Evolutionary conservation across 2,888 invertebrate genomes (phyloP).

Genomic region (Selenia dentaria): DNA sequence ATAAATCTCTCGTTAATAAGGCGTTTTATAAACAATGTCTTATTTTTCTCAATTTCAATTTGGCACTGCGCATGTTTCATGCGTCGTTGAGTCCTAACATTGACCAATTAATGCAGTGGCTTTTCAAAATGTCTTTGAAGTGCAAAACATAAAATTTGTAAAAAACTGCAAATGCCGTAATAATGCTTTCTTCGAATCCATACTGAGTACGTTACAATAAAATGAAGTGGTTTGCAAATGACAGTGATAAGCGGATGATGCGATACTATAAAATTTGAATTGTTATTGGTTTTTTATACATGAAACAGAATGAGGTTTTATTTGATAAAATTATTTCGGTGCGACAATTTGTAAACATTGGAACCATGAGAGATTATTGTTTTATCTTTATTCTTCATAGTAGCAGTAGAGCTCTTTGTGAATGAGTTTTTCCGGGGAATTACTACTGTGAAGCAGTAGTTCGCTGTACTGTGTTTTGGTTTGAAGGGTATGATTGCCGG

Average conservation of each 20-base stretch:
- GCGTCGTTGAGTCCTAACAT: constrained; percentile 54
- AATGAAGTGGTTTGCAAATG: constrained; percentile 6
- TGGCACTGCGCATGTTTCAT: constrained; percentile 57
- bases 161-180: constrained; percentile 43
- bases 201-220: constrained; percentile 21
- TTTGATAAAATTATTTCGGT: no score
- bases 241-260: constrained; percentile 4
- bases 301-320: not conserved
- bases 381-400: no score
- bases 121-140: constrained; percentile 57
- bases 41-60: constrained; percentile 59
- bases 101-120: constrained; percentile 59
- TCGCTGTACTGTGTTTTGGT: no score
- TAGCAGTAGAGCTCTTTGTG: no score
- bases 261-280: constrained; percentile 5
- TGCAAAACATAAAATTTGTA: constrained; percentile 51
- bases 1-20: constrained; percentile 76
- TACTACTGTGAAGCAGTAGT: no score
- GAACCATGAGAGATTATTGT: no score
- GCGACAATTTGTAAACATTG: no score
- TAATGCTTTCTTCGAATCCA: constrained; percentile 45
- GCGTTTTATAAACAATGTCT: constrained; percentile 66
- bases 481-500: no score
- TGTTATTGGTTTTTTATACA: constrained; percentile 3
- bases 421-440: no score